Evolutionary conservation across 2,113 vertebrate genomes (phyloP).

Genomic region (Bothrops jararaca): DNA sequence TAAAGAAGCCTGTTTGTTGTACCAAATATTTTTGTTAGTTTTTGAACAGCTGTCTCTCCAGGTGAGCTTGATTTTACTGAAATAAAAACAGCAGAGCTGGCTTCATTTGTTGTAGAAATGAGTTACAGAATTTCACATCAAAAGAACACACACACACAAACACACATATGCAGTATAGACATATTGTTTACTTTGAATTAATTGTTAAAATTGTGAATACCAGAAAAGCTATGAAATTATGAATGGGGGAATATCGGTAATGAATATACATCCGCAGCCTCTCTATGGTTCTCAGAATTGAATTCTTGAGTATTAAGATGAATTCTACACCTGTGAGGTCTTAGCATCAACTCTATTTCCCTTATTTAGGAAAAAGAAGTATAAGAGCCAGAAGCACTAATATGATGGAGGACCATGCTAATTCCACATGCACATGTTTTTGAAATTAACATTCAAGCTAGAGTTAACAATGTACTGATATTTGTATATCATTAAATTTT

Average conservation of each 20-base stretch:
- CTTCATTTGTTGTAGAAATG: constrained; percentile 4
- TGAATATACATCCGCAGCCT: neutral
- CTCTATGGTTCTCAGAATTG: neutral
- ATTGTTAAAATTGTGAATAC: neutral
- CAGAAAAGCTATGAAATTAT: neutral
- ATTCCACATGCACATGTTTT: neutral
- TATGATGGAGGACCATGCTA: neutral
- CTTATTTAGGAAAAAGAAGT: constrained; percentile 30
- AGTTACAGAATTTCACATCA: neutral
- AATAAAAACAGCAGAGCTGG: constrained; percentile 25
- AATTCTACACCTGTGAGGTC: constrained; percentile 12
- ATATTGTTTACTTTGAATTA: neutral
- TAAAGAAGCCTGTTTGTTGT: neutral
- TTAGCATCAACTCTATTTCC: constrained; percentile 38
- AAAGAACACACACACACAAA: neutral
- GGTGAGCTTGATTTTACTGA: constrained; percentile 37
- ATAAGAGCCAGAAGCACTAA: constrained; percentile 4
- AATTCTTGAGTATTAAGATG: constrained; percentile 8
- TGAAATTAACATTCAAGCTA: neutral
- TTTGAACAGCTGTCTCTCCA: constrained; percentile 33
- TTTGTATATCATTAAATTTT: neutral
- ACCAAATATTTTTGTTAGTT: constrained; percentile 2
- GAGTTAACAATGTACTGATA: neutral
- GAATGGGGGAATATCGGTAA: neutral
- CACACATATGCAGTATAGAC: neutral